Base-by-base conservation (phyloP, 2,797 vertebrate species). In the Sebastes minor region DNA sequence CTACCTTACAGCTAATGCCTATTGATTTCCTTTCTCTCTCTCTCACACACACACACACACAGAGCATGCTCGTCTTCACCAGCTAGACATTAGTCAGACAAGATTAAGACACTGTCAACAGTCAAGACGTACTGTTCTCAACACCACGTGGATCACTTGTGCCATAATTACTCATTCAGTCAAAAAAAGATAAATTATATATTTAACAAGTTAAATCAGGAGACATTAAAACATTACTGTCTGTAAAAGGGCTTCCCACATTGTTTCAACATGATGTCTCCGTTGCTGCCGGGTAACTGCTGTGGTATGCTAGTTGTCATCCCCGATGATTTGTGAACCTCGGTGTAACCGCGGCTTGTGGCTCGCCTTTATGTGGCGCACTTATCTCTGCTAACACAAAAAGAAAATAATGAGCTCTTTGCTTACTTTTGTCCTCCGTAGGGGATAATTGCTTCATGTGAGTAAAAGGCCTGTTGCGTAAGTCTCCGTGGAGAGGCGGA, bases 11-110 rank as follows among this genome's bases (percentile, higher is more conserved):
- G 28, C 76, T 82, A 86, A 87, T 87, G 76, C 64, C 60, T 80
- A 91, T 88, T 76, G 90, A 93, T 88, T 87, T 74, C 28, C 78
- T 68, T 27, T 66, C 71, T 38, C 60, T 4, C n/a, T 22, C 71
- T 55, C 52, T n/a, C 76, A 69, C 72, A 66, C 18, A 46, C 8
- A 23, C 38, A 77, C 32, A 75, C 82, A 75, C 82, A 71, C 22
- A 18, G 52, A 53, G 11, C 71, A 46, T 18, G 35, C 53, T 71
- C 27, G 76, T 82, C 70, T 69, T 53, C 63, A 60, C 11, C 12
- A 53, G 52, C 25, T 6, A 60, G 83, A 80, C 56, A 3, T 18
- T 5, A 25, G 42, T 30, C 74, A 81, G 83, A 84, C 73, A 11
- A 55, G 80, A 84, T 84, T 78, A 69, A 35, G 65, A 70, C 78